phyloP scores from a whole-genome alignment of 1,140 invertebrate genomes.

The Drosophila kanapiae region DNA sequence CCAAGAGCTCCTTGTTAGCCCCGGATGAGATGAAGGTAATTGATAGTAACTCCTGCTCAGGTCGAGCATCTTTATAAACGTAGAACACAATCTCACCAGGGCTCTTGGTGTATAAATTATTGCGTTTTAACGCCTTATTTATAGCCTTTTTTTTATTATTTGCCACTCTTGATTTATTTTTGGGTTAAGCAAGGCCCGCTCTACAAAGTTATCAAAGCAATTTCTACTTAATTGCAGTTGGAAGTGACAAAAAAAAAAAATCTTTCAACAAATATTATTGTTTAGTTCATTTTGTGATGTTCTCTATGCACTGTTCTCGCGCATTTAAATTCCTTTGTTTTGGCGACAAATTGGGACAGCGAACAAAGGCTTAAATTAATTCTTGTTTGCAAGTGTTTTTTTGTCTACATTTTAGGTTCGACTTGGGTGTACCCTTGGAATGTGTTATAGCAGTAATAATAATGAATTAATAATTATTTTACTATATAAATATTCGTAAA shows the following conservation, averaged over 20 bases:
- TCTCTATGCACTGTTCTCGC: constrained; percentile 11
- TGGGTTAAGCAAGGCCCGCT: neutral
- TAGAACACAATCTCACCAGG: neutral
- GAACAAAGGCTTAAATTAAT: constrained; percentile 55
- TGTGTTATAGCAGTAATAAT: neutral
- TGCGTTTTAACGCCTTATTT: constrained; percentile 20
- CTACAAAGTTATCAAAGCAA: constrained; percentile 10
- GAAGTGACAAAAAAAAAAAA: constrained; percentile 1
- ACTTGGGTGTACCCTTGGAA: neutral
- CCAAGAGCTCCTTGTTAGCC: constrained; percentile 66
- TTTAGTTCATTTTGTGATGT: constrained; percentile 24
- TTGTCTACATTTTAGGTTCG: neutral
- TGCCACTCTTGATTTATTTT: constrained; percentile 10
- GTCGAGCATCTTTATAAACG: constrained; percentile 9
- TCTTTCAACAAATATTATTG: constrained; percentile 16
- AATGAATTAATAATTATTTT: neutral
- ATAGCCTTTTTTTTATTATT: constrained; percentile 10
- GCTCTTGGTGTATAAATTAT: constrained; percentile 24
- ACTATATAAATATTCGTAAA: no score
- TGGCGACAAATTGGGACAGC: constrained; percentile 70
- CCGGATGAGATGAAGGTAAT: constrained; percentile 68
- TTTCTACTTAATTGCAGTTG: constrained; percentile 15
- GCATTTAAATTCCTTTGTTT: constrained; percentile 71
- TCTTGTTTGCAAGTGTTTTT: constrained; percentile 12
- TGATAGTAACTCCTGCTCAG: constrained; percentile 64